These are phyloP conservation scores for Camponotus floridanus DNA, from an alignment of 1,140 invertebrate genomes.

Conservation along the genomic window DNA sequence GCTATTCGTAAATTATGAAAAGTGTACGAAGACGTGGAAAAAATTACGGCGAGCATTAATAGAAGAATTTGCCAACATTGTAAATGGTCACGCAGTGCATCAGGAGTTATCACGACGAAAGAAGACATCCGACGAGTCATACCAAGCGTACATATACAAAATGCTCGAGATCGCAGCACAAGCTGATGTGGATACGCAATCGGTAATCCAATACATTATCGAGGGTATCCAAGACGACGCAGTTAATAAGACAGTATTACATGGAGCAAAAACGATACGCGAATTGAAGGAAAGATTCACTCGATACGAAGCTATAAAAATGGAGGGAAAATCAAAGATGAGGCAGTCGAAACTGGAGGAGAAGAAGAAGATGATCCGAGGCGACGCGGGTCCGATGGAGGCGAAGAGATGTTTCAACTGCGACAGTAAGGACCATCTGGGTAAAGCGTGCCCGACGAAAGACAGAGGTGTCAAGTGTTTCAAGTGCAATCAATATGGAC, in stretches of 20 bases:
- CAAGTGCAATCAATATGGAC: neutral
- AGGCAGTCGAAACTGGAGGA: neutral
- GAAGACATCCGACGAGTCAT: neutral
- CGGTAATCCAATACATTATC: slow-evolving; percentile 76
- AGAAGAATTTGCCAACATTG: neutral
- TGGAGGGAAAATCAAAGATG: too few species aligned
- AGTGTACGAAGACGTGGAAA: too few species aligned
- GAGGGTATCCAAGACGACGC: slow-evolving; percentile 72
- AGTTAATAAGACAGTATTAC: neutral
- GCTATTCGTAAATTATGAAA: too few species aligned
- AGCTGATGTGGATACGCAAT: slow-evolving; percentile 62
- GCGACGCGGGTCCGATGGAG: neutral
- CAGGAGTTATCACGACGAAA: slow-evolving; percentile 30
- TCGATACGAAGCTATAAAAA: too few species aligned
- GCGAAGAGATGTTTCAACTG: neutral
- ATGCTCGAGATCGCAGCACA: slow-evolving; percentile 70
- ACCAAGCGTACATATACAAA: slow-evolving; percentile 17
- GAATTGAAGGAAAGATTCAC: too few species aligned
- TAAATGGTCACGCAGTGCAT: slow-evolving; percentile 63
- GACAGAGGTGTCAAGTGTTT: neutral
- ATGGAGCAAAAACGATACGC: too few species aligned
- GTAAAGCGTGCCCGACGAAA: neutral
- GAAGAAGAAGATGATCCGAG: neutral
- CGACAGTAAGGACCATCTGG: neutral
- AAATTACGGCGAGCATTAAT: too few species aligned